phyloP scores from a whole-genome alignment of 2,888 invertebrate genomes.

The Mythimna pallens region DNA sequence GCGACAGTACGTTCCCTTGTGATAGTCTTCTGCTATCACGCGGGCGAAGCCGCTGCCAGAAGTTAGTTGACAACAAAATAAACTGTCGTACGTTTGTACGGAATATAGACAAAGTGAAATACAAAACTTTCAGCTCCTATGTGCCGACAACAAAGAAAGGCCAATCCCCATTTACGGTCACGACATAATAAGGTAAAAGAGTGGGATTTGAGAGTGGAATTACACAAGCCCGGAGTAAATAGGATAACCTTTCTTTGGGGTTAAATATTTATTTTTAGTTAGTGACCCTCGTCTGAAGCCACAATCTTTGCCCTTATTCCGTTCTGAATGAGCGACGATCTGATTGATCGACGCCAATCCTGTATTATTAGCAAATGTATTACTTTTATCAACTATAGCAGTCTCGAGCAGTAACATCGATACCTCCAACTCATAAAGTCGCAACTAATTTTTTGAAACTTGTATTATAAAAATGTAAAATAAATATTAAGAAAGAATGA shows the following conservation, averaged over 20 bases:
- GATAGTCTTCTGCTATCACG: no score
- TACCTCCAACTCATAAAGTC: no score
- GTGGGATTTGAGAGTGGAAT: slow-evolving; percentile 60
- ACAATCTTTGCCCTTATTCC: slow-evolving; percentile 48
- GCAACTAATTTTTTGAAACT: no score
- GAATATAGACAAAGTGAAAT: slow-evolving; percentile 36
- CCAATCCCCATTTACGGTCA: slow-evolving; percentile 47
- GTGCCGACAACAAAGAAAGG: slow-evolving; percentile 39
- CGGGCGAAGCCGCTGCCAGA: rapidly evolving
- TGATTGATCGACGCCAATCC: slow-evolving; percentile 59
- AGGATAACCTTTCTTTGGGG: slow-evolving; percentile 50
- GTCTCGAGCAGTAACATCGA: not conserved
- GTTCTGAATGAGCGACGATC: slow-evolving; percentile 38
- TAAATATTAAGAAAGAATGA: no score
- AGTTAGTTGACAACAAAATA: slow-evolving; percentile 25
- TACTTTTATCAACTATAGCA: slow-evolving; percentile 14
- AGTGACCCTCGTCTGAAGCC: slow-evolving; percentile 52
- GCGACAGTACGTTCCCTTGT: no score
- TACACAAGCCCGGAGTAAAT: slow-evolving; percentile 46
- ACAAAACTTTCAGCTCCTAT: slow-evolving; percentile 28
- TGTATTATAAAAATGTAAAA: no score
- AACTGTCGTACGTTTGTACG: slow-evolving; percentile 4
- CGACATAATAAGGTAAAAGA: slow-evolving; percentile 49
- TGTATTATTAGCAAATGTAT: slow-evolving; percentile 37
- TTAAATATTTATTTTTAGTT: slow-evolving; percentile 61